These are phyloP conservation scores for Amblyopsis rosae DNA, from an alignment of 2,113 vertebrate species.

Conservation along the genomic window DNA sequence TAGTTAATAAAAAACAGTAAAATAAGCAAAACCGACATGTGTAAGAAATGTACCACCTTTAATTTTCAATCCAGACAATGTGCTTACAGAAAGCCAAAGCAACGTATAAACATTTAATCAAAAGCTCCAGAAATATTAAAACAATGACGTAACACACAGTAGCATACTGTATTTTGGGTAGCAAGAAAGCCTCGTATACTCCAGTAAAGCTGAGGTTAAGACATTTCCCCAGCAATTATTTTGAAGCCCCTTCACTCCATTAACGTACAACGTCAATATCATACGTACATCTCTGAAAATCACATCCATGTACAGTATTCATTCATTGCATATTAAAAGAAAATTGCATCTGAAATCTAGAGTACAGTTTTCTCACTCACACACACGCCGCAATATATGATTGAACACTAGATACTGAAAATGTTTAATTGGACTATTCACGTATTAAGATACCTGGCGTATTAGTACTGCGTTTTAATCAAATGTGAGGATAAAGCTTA, in stretches of 20 bases:
- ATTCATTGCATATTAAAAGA: constrained; percentile 30
- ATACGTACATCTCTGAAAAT: constrained; percentile 30
- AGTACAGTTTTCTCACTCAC: constrained; percentile 21
- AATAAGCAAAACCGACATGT: constrained; percentile 9
- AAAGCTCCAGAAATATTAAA: constrained; percentile 40
- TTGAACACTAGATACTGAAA: not conserved
- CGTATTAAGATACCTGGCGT: constrained; percentile 7
- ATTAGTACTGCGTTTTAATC: constrained; percentile 22
- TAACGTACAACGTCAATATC: constrained; percentile 33
- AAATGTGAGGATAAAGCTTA: not conserved
- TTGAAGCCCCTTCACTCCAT: constrained; percentile 38
- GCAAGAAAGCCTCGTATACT: constrained; percentile 26
- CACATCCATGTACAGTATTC: constrained; percentile 17
- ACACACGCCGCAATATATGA: constrained; percentile 20
- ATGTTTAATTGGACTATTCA: constrained; percentile 16
- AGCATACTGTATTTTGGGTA: constrained; percentile 35
- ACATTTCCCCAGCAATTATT: not conserved
- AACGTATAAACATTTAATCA: constrained; percentile 53
- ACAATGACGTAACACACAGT: constrained; percentile 40
- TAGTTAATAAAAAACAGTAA: not conserved
- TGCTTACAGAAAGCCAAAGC: constrained; percentile 57
- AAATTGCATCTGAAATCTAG: constrained; percentile 26
- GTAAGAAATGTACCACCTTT: constrained; percentile 75
- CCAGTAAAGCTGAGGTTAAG: constrained; percentile 27
- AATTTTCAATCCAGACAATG: constrained; percentile 68